Base-by-base conservation (phyloP, 2,888 invertebrate genomes). In the Hydroisotoma schaefferi region DNA sequence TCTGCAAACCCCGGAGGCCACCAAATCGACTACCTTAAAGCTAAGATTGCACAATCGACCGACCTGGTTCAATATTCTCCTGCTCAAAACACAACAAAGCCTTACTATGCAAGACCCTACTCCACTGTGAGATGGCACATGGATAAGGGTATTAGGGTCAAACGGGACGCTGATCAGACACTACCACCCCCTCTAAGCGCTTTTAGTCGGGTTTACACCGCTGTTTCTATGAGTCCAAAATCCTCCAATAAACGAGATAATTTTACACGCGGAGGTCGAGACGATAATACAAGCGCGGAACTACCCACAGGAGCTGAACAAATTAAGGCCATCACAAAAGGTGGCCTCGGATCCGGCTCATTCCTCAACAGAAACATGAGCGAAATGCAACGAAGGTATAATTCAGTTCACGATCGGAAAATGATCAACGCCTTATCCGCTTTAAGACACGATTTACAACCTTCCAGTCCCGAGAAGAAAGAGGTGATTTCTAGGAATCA, bases 91-190 rank as follows among this genome's bases (percentile, higher is more conserved):
- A 40, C 20, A n/a, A n/a, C n/a, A n/a, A n/a, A n/a, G n/a, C n/a
- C n/a, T n/a, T n/a, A n/a, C n/a, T n/a, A n/a, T n/a, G n/a, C n/a
- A n/a, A n/a, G n/a, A n/a, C n/a, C n/a, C n/a, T n/a, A n/a, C n/a
- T 40, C 20, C n/a, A 40, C 40, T 18, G 15, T 46, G 46, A 12
- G 46, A 46, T 46, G 46, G 46, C 23, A n/a, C n/a, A n/a, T n/a
- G n/a, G n/a, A n/a, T n/a, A n/a, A n/a, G n/a, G n/a, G n/a, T n/a
- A n/a, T n/a, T n/a, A n/a, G n/a, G n/a, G n/a, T n/a, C n/a, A n/a
- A n/a, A n/a, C n/a, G n/a, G n/a, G n/a, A n/a, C 8, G 8, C 15
- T 15, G 15, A 33, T 33, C 8, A 43, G 6, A 15, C 43, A 18
- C 43, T 43, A 6, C 43, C 43, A n/a, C 6, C 43, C 20, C 43